These are phyloP conservation scores for Gadopsis marmoratus DNA, from an alignment of 2,797 vertebrate species.

Conservation along the genomic window DNA sequence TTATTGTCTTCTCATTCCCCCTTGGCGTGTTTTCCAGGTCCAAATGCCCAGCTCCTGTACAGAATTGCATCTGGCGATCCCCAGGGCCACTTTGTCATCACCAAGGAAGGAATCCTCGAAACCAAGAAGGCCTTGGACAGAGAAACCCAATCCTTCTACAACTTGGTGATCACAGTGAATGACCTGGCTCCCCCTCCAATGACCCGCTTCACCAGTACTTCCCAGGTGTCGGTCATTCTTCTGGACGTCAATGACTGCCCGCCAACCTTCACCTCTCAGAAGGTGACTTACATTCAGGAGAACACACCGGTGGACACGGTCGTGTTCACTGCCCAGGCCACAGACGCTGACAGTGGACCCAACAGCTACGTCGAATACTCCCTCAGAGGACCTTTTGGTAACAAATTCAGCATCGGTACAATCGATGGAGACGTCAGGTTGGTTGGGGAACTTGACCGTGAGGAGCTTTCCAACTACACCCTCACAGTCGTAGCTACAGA, in stretches of 20 bases:
- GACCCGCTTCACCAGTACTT: conserved; percentile 91
- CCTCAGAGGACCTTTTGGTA: conserved; percentile 85
- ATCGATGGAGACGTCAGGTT: conserved; percentile 92
- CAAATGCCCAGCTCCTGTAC: conserved; percentile 90
- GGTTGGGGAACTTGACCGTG: conserved; percentile 93
- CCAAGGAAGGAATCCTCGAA: conserved; percentile 85
- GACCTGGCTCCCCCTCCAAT: conserved; percentile 87
- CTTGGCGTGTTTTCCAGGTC: conserved; percentile 82
- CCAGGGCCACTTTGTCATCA: conserved; percentile 88
- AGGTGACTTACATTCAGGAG: conserved; percentile 93
- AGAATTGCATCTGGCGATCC: conserved; percentile 93
- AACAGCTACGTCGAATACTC: conserved; percentile 99
- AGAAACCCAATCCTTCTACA: conserved; percentile 97
- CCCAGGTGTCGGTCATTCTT: conserved; percentile 95
- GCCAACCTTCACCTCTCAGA: conserved; percentile 91
- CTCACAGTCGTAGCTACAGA: conserved; percentile 93
- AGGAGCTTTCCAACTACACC: conserved; percentile 92
- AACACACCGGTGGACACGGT: conserved; percentile 93
- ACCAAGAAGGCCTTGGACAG: conserved; percentile 88
- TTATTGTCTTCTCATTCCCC: background rate
- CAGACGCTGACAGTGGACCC: conserved; percentile 94
- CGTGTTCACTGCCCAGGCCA: conserved; percentile 90
- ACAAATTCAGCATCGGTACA: conserved; percentile 91
- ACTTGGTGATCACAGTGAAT: conserved; percentile 91
- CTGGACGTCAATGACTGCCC: conserved; percentile 95